A percentile compares a stretch with the other conserved stretches of the same genome.
These are phyloP conservation scores for Eupeodes latifasciatus DNA, from an alignment of 2,888 invertebrate genomes.

Conservation along the genomic window DNA sequence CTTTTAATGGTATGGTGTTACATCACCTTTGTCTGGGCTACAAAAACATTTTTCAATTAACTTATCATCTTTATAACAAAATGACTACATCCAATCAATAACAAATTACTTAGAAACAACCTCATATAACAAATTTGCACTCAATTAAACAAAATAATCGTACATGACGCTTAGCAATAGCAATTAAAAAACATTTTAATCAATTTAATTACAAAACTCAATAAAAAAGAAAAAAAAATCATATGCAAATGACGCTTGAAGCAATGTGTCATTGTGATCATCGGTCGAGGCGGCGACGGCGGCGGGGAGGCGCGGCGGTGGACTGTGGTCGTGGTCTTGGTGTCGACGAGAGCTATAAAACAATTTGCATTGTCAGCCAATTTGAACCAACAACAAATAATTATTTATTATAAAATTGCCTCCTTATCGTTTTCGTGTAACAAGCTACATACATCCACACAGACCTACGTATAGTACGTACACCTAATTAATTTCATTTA, in stretches of 20 bases:
- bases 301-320: too few species aligned
- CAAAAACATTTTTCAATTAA: not conserved
- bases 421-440: conserved; percentile 57
- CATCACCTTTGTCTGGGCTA: too few species aligned
- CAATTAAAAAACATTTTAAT: conserved; percentile 42
- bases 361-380: conserved; percentile 75
- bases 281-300: too few species aligned
- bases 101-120: conserved; percentile 38
- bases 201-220: conserved; percentile 40
- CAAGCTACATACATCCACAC: conserved; percentile 47
- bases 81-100: conserved; percentile 9
- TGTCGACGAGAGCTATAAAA: conserved; percentile 50
- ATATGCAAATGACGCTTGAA: conserved; percentile 58
- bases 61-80: not conserved
- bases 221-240: conserved; percentile 7
- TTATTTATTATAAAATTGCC: conserved; percentile 69
- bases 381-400: conserved; percentile 73
- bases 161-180: conserved; percentile 22
- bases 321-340: too few species aligned
- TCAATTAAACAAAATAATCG: conserved; percentile 25
- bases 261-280: conserved; percentile 5
- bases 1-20: too few species aligned
- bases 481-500: conserved; percentile 76
- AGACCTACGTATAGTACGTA: conserved; percentile 68
- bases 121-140: conserved; percentile 24